Percentiles rank a stretch among this genome's conserved stretches.
Evolutionary conservation across 1,140 invertebrate genomes (phyloP).

Genomic region (Drosophila dunni): DNA sequence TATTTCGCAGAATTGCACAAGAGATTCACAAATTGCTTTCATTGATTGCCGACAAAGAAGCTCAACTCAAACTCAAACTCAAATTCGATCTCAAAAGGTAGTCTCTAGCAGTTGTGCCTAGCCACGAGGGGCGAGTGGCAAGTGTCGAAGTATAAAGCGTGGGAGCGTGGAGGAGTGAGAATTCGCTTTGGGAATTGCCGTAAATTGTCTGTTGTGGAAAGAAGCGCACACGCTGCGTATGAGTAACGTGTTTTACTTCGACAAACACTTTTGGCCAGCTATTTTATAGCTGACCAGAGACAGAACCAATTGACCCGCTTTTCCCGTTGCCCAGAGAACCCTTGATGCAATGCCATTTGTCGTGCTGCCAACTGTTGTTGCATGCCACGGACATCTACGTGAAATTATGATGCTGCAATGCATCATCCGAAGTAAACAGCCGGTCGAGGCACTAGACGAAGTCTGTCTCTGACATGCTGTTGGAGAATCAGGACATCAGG

Average conservation of each 20-base stretch:
- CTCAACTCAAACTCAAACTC: not conserved
- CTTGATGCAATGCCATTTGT: constrained; percentile 43
- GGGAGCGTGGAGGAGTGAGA: not conserved
- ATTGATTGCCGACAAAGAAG: constrained; percentile 75
- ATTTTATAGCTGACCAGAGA: constrained; percentile 22
- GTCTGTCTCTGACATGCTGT: constrained; percentile 67
- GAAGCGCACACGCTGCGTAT: constrained; percentile 24
- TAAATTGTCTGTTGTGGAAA: constrained; percentile 26
- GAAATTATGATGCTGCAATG: constrained; percentile 80
- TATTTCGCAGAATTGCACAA: constrained; percentile 70
- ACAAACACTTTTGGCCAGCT: constrained; percentile 28
- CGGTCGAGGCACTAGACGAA: constrained; percentile 34
- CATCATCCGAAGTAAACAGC: constrained; percentile 78
- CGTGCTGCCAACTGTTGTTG: constrained; percentile 39
- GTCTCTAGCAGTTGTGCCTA: constrained; percentile 6
- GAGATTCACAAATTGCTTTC: constrained; percentile 81
- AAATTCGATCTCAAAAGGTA: constrained; percentile 13
- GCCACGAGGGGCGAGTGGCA: not conserved
- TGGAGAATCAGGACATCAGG: constrained; percentile 9
- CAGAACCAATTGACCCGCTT: constrained; percentile 29
- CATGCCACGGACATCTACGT: constrained; percentile 74
- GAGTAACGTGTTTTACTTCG: constrained; percentile 35
- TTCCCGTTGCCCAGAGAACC: not conserved
- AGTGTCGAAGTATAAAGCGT: not conserved
- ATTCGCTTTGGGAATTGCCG: constrained; percentile 30